These are phyloP conservation scores for Trichomalopsis sarcophagae DNA, from an alignment of 1,140 invertebrate genomes.

Conservation along the genomic window DNA sequence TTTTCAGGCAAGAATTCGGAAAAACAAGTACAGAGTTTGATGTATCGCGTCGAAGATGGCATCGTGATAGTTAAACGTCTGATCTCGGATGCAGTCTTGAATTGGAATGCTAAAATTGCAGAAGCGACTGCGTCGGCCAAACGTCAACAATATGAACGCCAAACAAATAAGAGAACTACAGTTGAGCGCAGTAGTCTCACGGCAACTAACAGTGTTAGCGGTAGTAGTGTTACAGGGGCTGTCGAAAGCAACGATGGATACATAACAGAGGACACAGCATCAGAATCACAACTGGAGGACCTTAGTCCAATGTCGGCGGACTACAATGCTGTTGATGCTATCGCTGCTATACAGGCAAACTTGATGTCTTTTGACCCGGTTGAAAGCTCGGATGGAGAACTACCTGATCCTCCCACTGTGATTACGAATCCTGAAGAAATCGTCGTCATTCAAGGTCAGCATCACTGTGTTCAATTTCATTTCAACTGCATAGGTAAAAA, in stretches of 20 bases:
- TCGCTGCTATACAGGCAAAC: slow-evolving; percentile 59
- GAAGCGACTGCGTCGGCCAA: slow-evolving; percentile 64
- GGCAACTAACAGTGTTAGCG: background rate
- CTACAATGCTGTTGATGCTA: slow-evolving; percentile 71
- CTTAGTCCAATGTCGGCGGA: slow-evolving; percentile 70
- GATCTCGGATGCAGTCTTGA: slow-evolving; percentile 79
- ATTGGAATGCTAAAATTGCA: slow-evolving; percentile 80
- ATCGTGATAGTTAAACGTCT: slow-evolving; percentile 80
- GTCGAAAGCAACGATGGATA: slow-evolving; percentile 66
- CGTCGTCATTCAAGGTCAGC: slow-evolving; percentile 66
- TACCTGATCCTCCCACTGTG: slow-evolving; percentile 1
- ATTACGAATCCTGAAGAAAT: slow-evolving; percentile 67
- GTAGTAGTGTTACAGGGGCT: background rate
- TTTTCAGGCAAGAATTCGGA: slow-evolving; percentile 58
- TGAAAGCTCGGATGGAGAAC: slow-evolving; percentile 63
- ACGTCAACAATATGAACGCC: slow-evolving; percentile 74
- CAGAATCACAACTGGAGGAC: slow-evolving; percentile 70
- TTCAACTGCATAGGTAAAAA: background rate
- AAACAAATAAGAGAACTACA: slow-evolving; percentile 55
- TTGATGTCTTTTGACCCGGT: slow-evolving; percentile 28
- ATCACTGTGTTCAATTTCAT: background rate
- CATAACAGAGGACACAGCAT: slow-evolving; percentile 70
- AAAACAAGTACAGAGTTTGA: slow-evolving; percentile 63
- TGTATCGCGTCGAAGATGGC: slow-evolving; percentile 77
- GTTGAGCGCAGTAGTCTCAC: background rate